Percentiles rank a stretch among this genome's conserved stretches.
These are phyloP conservation scores for Menidia menidia DNA, from an alignment of 2,797 vertebrate genomes.

Conservation along the genomic window DNA sequence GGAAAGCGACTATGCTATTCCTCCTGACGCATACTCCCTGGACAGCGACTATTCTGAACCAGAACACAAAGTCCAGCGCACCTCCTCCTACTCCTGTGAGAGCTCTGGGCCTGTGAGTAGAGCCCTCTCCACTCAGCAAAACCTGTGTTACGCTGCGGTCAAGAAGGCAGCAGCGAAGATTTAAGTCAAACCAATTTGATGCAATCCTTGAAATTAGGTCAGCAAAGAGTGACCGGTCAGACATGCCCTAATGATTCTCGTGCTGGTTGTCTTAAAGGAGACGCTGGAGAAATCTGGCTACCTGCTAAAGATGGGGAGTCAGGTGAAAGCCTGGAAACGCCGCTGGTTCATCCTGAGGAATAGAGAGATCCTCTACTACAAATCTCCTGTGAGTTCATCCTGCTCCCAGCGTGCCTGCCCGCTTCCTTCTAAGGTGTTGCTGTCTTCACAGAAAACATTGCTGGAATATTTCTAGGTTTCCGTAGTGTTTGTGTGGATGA, in stretches of 20 bases:
- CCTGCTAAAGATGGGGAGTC: slow-evolving; percentile 95
- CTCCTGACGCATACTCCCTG: slow-evolving; percentile 93
- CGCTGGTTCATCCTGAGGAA: slow-evolving; percentile 96
- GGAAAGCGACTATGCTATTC: slow-evolving; percentile 95
- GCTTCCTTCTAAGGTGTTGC: slow-evolving; percentile 51
- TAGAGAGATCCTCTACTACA: slow-evolving; percentile 95
- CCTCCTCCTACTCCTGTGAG: slow-evolving; percentile 91
- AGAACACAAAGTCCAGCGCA: slow-evolving; percentile 94
- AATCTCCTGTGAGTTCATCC: slow-evolving; percentile 90
- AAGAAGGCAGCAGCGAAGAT: background rate
- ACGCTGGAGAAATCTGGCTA: slow-evolving; percentile 94
- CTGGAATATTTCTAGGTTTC: slow-evolving; percentile 29
- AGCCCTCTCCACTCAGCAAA: background rate
- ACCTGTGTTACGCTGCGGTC: background rate
- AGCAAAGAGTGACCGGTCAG: background rate
- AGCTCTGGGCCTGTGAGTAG: slow-evolving; percentile 84
- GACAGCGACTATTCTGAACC: slow-evolving; percentile 95
- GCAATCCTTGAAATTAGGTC: background rate
- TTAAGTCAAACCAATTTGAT: background rate
- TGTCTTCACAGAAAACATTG: slow-evolving; percentile 34
- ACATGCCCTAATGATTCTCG: background rate
- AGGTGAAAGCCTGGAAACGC: slow-evolving; percentile 94
- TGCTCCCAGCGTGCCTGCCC: background rate
- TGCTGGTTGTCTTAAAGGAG: slow-evolving; percentile 79
- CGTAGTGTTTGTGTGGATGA: slow-evolving; percentile 6